A percentile compares a stretch with the other conserved stretches of the same genome.
These are phyloP conservation scores for Miichthys miiuy DNA, from an alignment of 2,797 vertebrate species.

Conservation along the genomic window DNA sequence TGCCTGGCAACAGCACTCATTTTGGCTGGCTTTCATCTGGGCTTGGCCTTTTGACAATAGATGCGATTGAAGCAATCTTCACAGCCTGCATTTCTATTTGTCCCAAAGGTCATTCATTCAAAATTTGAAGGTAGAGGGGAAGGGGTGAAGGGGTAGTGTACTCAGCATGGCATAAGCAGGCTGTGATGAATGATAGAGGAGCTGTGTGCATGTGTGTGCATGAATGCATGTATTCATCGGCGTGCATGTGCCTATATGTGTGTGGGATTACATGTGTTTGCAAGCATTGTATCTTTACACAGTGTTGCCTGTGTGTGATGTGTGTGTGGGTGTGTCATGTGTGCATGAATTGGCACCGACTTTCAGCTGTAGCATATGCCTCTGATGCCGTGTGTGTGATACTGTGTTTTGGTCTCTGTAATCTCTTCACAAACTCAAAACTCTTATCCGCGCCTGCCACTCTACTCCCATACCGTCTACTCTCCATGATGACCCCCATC, in stretches of 20 bases:
- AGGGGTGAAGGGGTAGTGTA: constrained; percentile 17
- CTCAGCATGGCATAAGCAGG: constrained; percentile 35
- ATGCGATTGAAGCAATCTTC: constrained; percentile 72
- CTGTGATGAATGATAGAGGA: constrained; percentile 46
- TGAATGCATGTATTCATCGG: constrained; percentile 29
- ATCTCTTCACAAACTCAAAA: constrained; percentile 47
- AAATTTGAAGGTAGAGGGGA: constrained; percentile 49
- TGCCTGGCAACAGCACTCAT: constrained; percentile 71
- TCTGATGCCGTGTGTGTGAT: constrained; percentile 16
- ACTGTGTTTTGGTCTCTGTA: constrained; percentile 11
- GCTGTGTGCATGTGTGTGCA: not conserved
- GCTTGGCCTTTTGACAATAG: constrained; percentile 75
- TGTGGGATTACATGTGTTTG: constrained; percentile 41
- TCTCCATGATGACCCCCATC: constrained; percentile 67
- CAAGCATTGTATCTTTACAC: constrained; percentile 25
- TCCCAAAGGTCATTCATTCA: constrained; percentile 75
- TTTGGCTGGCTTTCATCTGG: constrained; percentile 71
- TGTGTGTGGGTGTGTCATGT: constrained; percentile 12
- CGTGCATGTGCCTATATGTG: constrained; percentile 19
- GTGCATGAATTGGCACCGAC: constrained; percentile 1
- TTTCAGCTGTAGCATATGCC: constrained; percentile 29
- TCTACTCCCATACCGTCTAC: too few relatives aligned
- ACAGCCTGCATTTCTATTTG: constrained; percentile 66
- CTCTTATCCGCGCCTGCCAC: constrained; percentile 52
- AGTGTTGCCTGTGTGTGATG: constrained; percentile 14